These are phyloP conservation scores for Melinaea marsaeus DNA, from an alignment of 2,888 invertebrate genomes.

Conservation along the genomic window DNA sequence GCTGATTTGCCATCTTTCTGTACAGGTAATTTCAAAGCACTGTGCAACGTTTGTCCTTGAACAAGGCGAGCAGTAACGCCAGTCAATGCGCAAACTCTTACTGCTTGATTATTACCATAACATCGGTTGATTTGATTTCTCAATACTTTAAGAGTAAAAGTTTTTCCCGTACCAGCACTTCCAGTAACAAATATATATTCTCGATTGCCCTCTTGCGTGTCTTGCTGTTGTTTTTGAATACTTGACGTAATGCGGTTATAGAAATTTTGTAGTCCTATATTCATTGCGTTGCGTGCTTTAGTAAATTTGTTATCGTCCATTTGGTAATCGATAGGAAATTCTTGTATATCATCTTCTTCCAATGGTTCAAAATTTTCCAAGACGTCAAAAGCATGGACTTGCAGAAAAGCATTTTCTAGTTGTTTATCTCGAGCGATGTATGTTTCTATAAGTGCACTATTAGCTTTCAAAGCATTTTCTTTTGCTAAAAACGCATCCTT, in stretches of 20 bases:
- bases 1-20: constrained; percentile 37
- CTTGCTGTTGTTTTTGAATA: too few species aligned
- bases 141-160: constrained; percentile 32
- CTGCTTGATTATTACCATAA: constrained; percentile 10
- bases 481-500: constrained; percentile 10
- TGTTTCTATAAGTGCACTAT: constrained; percentile 13
- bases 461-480: too few species aligned
- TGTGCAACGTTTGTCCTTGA: constrained; percentile 15
- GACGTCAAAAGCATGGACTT: constrained; percentile 31
- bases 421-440: constrained; percentile 34
- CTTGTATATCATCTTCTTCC: too few species aligned
- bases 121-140: constrained; percentile 32
- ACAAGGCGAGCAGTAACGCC: constrained; percentile 42
- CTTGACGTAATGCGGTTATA: too few species aligned
- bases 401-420: constrained; percentile 39
- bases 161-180: constrained; percentile 30
- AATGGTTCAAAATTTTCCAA: too few species aligned
- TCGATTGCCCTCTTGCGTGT: too few species aligned
- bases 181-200: constrained; percentile 33
- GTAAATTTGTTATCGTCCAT: too few species aligned
- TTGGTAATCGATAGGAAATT: too few species aligned
- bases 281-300: too few species aligned
- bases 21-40: too few species aligned
- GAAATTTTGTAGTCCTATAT: too few species aligned
- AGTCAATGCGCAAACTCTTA: constrained; percentile 36